These are phyloP conservation scores for Colaptes auratus DNA, from an alignment of 2,113 vertebrate genomes.

Conservation along the genomic window DNA sequence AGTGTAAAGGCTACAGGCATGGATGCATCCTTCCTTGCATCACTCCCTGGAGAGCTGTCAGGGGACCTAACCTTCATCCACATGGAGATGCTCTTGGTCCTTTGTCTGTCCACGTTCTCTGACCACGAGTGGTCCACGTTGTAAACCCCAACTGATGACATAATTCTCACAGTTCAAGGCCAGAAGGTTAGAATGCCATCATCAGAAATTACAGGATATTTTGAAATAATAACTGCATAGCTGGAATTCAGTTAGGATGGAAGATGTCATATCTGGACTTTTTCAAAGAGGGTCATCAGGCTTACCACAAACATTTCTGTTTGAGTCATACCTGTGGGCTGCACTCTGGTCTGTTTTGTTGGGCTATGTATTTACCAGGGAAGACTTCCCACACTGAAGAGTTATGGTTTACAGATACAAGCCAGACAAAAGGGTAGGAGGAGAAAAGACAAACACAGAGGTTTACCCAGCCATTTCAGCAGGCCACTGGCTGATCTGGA, in stretches of 20 bases:
- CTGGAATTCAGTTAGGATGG: not conserved
- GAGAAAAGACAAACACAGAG: slow-evolving; percentile 22
- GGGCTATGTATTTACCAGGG: not conserved
- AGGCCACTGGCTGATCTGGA: not conserved
- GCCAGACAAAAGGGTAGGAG: slow-evolving; percentile 35
- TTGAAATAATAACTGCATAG: not conserved
- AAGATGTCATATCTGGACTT: not conserved
- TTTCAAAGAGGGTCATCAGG: not conserved
- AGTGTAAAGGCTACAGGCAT: not conserved
- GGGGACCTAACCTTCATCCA: not conserved
- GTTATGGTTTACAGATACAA: slow-evolving; percentile 49
- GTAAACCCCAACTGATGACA: not conserved
- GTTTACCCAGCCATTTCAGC: slow-evolving; percentile 2
- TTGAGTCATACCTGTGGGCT: not conserved
- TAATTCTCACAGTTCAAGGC: not conserved
- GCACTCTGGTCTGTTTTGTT: not conserved
- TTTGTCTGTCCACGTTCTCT: not conserved
- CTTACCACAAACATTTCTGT: not conserved
- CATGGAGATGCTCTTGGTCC: not conserved
- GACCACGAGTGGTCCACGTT: not conserved
- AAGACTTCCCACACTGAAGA: slow-evolving; percentile 35
- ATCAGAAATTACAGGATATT: not conserved
- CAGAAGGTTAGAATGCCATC: not conserved
- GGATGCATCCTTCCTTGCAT: not conserved
- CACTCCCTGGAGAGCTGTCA: not conserved